Evolutionary conservation across 2,113 vertebrate species (phyloP).

Genomic region (Vidua chalybeata): DNA sequence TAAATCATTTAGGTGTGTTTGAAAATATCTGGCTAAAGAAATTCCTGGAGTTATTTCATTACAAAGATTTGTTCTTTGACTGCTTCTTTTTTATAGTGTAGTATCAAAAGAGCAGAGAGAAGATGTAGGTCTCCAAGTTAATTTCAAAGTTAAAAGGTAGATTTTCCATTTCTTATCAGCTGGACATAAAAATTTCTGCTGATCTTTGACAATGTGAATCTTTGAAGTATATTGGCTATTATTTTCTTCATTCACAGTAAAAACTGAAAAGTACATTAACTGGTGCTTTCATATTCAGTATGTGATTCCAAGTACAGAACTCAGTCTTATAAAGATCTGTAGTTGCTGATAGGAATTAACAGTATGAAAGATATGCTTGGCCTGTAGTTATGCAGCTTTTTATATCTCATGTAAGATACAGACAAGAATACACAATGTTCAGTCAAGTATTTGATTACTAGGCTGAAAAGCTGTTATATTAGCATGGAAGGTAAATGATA

Average conservation of each 20-base stretch:
- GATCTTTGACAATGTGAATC: background rate
- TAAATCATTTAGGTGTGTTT: background rate
- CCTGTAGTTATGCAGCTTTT: background rate
- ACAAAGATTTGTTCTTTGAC: background rate
- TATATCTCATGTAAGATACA: background rate
- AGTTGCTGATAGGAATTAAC: slow-evolving; percentile 7
- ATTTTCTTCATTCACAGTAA: background rate
- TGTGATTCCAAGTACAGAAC: background rate
- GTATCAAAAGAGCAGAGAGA: background rate
- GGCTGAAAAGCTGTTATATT: background rate
- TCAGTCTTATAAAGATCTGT: background rate
- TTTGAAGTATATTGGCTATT: background rate
- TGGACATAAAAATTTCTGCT: background rate
- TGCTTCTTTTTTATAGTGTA: background rate
- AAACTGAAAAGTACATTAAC: background rate
- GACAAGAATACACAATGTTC: background rate
- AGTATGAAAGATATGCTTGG: background rate
- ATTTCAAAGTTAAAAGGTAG: background rate
- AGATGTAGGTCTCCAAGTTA: background rate
- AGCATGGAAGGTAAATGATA: background rate
- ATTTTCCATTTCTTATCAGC: background rate
- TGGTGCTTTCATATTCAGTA: background rate
- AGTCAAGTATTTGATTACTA: background rate
- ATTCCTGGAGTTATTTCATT: background rate
- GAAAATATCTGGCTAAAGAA: background rate